A percentile compares a stretch with the other conserved stretches of the same genome.
phyloP scores from a whole-genome alignment of 1,140 invertebrate genomes.

The Rhopalosiphum padi region DNA sequence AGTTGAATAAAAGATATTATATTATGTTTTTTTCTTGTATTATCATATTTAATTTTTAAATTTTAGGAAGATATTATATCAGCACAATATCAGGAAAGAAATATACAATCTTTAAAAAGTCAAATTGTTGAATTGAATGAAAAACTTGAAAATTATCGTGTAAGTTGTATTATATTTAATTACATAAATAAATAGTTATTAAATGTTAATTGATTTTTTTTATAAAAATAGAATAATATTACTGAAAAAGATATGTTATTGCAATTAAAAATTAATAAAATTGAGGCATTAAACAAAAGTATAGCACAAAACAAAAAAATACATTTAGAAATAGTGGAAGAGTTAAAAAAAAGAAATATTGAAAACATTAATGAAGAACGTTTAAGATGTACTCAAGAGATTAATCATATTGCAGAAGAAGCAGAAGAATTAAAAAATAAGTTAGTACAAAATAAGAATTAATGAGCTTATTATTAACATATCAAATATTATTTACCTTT shows the following conservation, averaged over 20 bases:
- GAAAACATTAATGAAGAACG: conserved; percentile 27
- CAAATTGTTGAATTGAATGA: conserved; percentile 35
- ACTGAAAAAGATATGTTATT: conserved; percentile 37
- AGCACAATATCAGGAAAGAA: background rate
- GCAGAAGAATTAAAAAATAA: background rate
- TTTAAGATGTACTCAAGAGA: background rate
- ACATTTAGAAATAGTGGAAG: background rate
- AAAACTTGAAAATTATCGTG: conserved; percentile 35
- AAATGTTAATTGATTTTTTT: background rate
- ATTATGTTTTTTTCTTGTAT: background rate
- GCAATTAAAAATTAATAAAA: conserved; percentile 35
- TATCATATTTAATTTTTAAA: background rate
- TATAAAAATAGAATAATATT: conserved; percentile 8
- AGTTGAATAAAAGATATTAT: background rate
- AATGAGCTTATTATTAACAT: background rate
- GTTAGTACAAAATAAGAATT: conserved; percentile 21
- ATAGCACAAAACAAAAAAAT: background rate
- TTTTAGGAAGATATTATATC: conserved; percentile 22
- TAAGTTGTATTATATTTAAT: background rate
- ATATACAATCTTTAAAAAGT: conserved; percentile 13
- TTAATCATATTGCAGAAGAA: background rate
- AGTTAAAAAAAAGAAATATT: background rate
- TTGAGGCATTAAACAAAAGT: background rate
- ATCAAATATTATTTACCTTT: background rate
- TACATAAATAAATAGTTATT: background rate